Percentiles rank a stretch among this genome's conserved stretches.
phyloP scores from a whole-genome alignment of 2,113 vertebrate genomes.

The Hypocryptadius cinnamomeus region DNA sequence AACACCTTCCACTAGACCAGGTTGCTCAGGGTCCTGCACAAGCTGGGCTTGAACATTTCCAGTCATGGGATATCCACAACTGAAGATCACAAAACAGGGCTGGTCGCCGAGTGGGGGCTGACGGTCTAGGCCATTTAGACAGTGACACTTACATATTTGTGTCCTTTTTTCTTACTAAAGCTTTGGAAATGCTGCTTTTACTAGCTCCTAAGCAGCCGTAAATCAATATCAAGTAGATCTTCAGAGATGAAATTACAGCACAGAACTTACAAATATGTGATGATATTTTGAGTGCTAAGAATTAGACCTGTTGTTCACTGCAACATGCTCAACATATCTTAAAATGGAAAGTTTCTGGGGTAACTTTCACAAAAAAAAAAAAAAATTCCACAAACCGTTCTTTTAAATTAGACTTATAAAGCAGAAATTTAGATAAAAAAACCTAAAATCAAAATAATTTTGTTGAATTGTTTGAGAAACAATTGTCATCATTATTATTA shows the following conservation, averaged over 20 bases:
- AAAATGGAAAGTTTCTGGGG: not conserved
- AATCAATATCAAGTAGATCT: not conserved
- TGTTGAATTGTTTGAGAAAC: not conserved
- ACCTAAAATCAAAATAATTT: not conserved
- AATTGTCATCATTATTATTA: too few relatives aligned
- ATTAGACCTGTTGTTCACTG: not conserved
- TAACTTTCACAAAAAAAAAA: not conserved
- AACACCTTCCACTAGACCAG: too few relatives aligned
- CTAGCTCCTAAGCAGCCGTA: not conserved
- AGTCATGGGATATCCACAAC: not conserved
- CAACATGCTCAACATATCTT: not conserved
- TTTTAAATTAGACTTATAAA: not conserved
- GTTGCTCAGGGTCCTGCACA: not conserved
- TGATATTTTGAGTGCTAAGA: not conserved
- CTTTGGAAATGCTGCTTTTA: not conserved
- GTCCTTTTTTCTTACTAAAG: not conserved
- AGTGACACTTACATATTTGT: not conserved
- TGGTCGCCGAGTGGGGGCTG: rapidly evolving
- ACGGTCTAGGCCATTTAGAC: not conserved
- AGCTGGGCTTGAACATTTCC: not conserved
- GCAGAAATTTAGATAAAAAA: not conserved
- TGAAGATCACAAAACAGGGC: not conserved
- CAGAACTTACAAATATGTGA: not conserved
- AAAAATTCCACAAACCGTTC: too few relatives aligned
- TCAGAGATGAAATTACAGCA: not conserved